These are phyloP conservation scores for Callorhinus ursinus DNA, from an alignment of 2,113 vertebrate genomes.

Conservation along the genomic window DNA sequence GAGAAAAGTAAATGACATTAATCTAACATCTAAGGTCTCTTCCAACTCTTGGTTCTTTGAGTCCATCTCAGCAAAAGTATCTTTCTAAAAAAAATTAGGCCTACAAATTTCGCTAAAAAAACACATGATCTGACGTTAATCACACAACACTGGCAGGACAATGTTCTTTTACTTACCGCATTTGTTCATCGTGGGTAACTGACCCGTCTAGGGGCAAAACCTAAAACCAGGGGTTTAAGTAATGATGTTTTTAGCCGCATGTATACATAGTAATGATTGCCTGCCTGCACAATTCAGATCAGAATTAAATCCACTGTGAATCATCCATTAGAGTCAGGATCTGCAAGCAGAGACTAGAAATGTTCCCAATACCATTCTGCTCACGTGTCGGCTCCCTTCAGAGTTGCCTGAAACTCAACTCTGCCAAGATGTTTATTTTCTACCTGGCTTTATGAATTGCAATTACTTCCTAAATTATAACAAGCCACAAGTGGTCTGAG, in stretches of 20 bases:
- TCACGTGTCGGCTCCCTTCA: slow-evolving; percentile 49
- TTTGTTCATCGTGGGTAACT: neutral
- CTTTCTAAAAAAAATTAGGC: neutral
- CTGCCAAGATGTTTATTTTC: slow-evolving; percentile 64
- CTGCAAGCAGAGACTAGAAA: slow-evolving; percentile 72
- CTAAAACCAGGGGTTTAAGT: neutral
- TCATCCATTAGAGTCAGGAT: slow-evolving; percentile 56
- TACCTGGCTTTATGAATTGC: slow-evolving; percentile 65
- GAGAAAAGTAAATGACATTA: neutral
- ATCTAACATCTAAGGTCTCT: neutral
- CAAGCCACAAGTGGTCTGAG: slow-evolving; percentile 51
- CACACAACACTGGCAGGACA: neutral
- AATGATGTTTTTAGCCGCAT: neutral
- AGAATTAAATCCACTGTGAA: slow-evolving; percentile 68
- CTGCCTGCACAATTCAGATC: slow-evolving; percentile 46
- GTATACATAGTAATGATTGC: slow-evolving; percentile 29
- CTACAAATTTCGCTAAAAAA: neutral
- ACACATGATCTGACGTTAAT: slow-evolving; percentile 3
- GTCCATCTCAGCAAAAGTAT: neutral
- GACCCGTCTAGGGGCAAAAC: neutral
- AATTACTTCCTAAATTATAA: slow-evolving; percentile 73
- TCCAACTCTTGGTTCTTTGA: neutral
- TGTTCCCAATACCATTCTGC: slow-evolving; percentile 42
- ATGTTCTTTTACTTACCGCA: neutral
- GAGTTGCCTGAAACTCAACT: slow-evolving; percentile 28